Percentiles rank a stretch among this genome's conserved stretches.
Conservation (phyloP, 1,140 invertebrate genomes). For the Gyrodactylus bullatarudis region DNA sequence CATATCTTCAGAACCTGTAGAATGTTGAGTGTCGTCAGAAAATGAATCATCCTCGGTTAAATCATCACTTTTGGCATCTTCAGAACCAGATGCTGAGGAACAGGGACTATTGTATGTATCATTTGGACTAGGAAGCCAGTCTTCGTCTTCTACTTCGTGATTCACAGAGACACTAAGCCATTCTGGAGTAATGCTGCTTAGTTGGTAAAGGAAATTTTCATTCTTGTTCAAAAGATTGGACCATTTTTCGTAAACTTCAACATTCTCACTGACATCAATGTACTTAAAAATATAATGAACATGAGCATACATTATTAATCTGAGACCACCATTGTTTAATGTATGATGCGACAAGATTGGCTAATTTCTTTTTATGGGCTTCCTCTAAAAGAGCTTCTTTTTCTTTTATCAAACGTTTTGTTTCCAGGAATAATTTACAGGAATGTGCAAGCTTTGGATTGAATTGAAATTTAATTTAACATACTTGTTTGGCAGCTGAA, state of each 20-base stretch:
- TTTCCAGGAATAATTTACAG: neutral
- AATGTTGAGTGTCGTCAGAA: neutral
- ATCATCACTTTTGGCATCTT: too few relatives aligned
- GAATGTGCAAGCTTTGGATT: neutral
- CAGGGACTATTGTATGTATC: too few relatives aligned
- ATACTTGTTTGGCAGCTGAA: neutral
- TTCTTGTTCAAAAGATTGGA: neutral
- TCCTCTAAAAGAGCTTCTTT: neutral
- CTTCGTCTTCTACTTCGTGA: neutral
- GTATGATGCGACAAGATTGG: neutral
- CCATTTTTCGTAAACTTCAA: neutral
- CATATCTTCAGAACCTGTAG: neutral
- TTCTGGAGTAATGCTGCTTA: neutral
- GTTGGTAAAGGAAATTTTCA: neutral
- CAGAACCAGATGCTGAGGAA: too few relatives aligned
- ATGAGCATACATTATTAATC: too few relatives aligned
- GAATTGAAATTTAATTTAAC: neutral
- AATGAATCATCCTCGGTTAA: too few relatives aligned
- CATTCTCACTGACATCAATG: neutral
- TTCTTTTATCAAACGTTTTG: neutral
- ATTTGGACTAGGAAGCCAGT: neutral
- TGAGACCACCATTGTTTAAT: neutral
- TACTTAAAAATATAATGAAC: too few relatives aligned
- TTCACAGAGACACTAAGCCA: neutral
- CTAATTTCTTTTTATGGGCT: neutral